A percentile compares a stretch with the other conserved stretches of the same genome.
phyloP scores from a whole-genome alignment of 1,140 invertebrate genomes.

The Lasioglossum baleicum region DNA sequence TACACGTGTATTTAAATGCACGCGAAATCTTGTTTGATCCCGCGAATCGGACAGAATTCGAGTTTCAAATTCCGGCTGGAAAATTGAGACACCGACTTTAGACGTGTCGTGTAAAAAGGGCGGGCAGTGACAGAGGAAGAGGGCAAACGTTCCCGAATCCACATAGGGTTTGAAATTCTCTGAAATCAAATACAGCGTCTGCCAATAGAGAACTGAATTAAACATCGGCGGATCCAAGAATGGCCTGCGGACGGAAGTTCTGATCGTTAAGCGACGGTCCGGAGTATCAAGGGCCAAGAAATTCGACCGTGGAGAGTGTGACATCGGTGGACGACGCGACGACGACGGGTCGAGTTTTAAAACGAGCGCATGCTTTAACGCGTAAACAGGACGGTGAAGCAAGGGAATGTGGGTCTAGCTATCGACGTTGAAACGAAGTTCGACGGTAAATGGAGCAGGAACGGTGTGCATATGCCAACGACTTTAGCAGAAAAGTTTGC shows the following conservation, averaged over 20 bases:
- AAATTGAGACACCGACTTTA: too few relatives aligned
- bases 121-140: too few relatives aligned
- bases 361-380: neutral
- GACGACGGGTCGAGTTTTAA: neutral
- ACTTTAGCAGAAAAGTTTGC: slow-evolving; percentile 51
- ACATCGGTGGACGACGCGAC: neutral
- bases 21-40: too few relatives aligned
- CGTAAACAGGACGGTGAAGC: slow-evolving; percentile 1
- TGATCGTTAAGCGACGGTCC: neutral
- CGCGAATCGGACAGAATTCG: too few relatives aligned
- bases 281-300: neutral
- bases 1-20: too few relatives aligned
- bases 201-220: too few relatives aligned
- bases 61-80: too few relatives aligned
- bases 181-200: too few relatives aligned
- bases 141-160: too few relatives aligned
- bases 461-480: neutral
- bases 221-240: too few relatives aligned
- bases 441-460: neutral
- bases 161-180: too few relatives aligned
- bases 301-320: neutral
- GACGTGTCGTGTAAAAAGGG: too few relatives aligned
- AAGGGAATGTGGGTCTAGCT: neutral
- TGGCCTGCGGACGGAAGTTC: neutral
- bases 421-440: slow-evolving; percentile 3